Evolutionary conservation across 2,797 vertebrate genomes (phyloP).

Genomic region (Melanotaenia pygmaea): DNA sequence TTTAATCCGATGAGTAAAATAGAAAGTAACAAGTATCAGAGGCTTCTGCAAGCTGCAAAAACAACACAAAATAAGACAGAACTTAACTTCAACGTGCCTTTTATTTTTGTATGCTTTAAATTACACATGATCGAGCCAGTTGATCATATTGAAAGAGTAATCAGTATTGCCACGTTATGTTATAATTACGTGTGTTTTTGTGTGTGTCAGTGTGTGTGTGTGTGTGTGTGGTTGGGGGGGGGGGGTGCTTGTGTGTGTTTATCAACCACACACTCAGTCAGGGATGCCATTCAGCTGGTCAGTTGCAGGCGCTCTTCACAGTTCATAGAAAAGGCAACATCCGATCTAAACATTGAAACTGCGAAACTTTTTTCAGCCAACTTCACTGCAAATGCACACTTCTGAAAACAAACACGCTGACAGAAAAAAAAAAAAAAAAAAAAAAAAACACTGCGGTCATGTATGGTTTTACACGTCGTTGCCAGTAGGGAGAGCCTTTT

Average conservation of each 20-base stretch:
- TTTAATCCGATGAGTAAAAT: slow-evolving; percentile 28
- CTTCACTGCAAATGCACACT: slow-evolving; percentile 21
- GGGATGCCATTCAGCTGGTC: slow-evolving; percentile 27
- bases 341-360: slow-evolving; percentile 59
- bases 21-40: not conserved
- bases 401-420: slow-evolving; percentile 26
- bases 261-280: slow-evolving; percentile 19
- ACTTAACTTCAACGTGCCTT: not conserved
- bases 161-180: slow-evolving; percentile 14
- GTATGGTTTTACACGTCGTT: slow-evolving; percentile 57
- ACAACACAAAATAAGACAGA: not conserved
- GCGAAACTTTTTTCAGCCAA: slow-evolving; percentile 23
- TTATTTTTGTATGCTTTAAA: not conserved
- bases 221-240: too few relatives aligned
- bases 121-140: slow-evolving; percentile 4
- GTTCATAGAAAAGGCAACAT: slow-evolving; percentile 68
- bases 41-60: not conserved
- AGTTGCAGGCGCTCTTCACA: slow-evolving; percentile 53
- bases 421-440: slow-evolving; percentile 14
- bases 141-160: not conserved
- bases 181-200: slow-evolving; percentile 7
- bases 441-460: slow-evolving; percentile 18
- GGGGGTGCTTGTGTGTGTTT: slow-evolving; percentile 1
- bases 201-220: slow-evolving; percentile 1
- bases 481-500: slow-evolving; percentile 73